Conservation (phyloP, 2,797 vertebrate species). For the Enteromius mattozi region DNA sequence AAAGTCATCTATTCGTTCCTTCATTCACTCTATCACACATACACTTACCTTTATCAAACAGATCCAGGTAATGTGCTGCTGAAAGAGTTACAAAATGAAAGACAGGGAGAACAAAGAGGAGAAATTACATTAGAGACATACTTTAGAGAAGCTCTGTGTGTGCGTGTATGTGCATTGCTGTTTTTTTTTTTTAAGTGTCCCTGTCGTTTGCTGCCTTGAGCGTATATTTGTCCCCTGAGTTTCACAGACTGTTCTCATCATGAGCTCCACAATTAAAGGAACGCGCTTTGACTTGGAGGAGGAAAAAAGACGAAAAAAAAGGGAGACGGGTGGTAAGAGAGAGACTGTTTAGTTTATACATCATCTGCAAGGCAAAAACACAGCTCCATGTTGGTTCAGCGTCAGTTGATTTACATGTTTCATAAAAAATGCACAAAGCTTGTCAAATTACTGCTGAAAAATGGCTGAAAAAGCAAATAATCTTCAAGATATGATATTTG, state of each 20-base stretch:
- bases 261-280: slow-evolving; percentile 37
- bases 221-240: slow-evolving; percentile 44
- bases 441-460: slow-evolving; percentile 23
- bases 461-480: background rate
- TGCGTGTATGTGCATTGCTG: background rate
- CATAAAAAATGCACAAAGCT: slow-evolving; percentile 40
- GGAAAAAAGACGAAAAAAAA: background rate
- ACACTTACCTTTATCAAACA: slow-evolving; percentile 81
- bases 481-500: slow-evolving; percentile 29
- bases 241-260: slow-evolving; percentile 35
- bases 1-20: slow-evolving; percentile 25
- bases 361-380: slow-evolving; percentile 31
- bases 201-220: slow-evolving; percentile 33
- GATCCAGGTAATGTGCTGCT: slow-evolving; percentile 86
- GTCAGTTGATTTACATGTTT: slow-evolving; percentile 30
- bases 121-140: slow-evolving; percentile 54
- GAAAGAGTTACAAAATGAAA: slow-evolving; percentile 64
- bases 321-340: slow-evolving; percentile 17
- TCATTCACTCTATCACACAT: slow-evolving; percentile 10
- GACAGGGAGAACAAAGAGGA: slow-evolving; percentile 34
- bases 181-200: slow-evolving; percentile 25
- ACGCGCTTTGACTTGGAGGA: background rate
- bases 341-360: slow-evolving; percentile 26
- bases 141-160: slow-evolving; percentile 29
- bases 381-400: background rate